phyloP scores from a whole-genome alignment of 2,888 invertebrate genomes.

The Blastobasis adustella region DNA sequence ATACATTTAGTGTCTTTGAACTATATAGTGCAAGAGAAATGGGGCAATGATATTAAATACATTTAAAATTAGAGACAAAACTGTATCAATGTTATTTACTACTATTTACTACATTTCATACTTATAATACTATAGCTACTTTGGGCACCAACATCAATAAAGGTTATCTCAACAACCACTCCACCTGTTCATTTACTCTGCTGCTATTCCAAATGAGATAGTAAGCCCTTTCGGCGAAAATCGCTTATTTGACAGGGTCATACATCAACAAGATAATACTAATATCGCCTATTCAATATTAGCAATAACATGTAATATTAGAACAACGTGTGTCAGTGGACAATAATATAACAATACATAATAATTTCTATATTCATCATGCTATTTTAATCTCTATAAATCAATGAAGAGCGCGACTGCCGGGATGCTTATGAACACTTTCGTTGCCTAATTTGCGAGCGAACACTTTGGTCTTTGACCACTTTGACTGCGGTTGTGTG shows the following conservation, averaged over 20 bases:
- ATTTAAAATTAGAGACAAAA: too few relatives aligned
- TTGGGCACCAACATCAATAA: slow-evolving; percentile 48
- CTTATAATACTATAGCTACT: slow-evolving; percentile 31
- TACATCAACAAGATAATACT: slow-evolving; percentile 48
- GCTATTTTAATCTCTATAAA: slow-evolving; percentile 22
- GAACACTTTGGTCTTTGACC: not conserved
- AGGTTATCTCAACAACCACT: slow-evolving; percentile 53
- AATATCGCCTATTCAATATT: slow-evolving; percentile 38
- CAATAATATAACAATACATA: slow-evolving; percentile 18
- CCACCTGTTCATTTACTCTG: slow-evolving; percentile 49
- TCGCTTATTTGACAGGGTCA: slow-evolving; percentile 55
- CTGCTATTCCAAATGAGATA: slow-evolving; percentile 32
- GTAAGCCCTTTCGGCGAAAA: slow-evolving; percentile 32
- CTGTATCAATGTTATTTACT: slow-evolving; percentile 1
- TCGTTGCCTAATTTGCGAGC: not conserved
- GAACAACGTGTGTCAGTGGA: slow-evolving; percentile 30
- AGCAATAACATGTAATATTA: slow-evolving; percentile 36
- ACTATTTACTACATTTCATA: slow-evolving; percentile 23
- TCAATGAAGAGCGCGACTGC: slow-evolving; percentile 33
- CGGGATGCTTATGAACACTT: slow-evolving; percentile 1
- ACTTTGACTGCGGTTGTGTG: not conserved
- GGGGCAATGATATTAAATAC: too few relatives aligned
- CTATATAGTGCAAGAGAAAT: too few relatives aligned
- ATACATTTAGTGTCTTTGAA: too few relatives aligned
- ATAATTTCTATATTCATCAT: slow-evolving; percentile 22